These are phyloP conservation scores for Lithobates sylvaticus DNA, from an alignment of 2,797 vertebrate genomes.

Conservation along the genomic window DNA sequence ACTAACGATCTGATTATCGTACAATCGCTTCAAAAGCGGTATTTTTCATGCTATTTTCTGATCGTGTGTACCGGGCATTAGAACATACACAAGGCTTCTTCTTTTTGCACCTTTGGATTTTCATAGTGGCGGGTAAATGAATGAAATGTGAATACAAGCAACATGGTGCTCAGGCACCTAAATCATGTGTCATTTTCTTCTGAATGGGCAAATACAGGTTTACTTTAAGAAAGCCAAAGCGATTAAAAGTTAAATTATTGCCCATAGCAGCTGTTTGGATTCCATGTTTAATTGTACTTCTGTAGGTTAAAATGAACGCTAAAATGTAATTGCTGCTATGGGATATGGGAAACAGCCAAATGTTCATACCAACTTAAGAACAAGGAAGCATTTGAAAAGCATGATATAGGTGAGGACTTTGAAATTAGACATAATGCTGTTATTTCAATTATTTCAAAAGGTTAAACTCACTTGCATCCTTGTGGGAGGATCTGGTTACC, in stretches of 20 bases:
- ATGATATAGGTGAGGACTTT: not conserved
- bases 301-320: not conserved
- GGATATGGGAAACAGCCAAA: not conserved
- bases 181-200: not conserved
- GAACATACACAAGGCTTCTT: too few relatives aligned
- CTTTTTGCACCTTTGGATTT: too few relatives aligned
- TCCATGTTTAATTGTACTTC: not conserved
- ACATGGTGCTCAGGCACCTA: too few relatives aligned
- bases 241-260: not conserved
- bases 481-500: conserved; percentile 40
- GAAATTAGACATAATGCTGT: conserved; percentile 1
- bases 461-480: conserved; percentile 34
- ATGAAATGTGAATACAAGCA: too few relatives aligned
- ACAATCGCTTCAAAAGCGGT: too few relatives aligned
- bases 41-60: too few relatives aligned
- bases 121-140: too few relatives aligned
- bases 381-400: not conserved
- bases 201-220: not conserved
- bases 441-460: conserved; percentile 18
- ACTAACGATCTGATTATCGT: too few relatives aligned
- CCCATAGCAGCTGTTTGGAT: not conserved
- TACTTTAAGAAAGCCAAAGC: too few relatives aligned
- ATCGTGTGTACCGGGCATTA: too few relatives aligned
- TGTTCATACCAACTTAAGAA: not conserved
- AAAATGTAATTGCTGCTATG: not conserved